A percentile compares a stretch with the other conserved stretches of the same genome.
Evolutionary conservation across 1,140 invertebrate species (phyloP).

Genomic region (Pogonomyrmex californicus): DNA sequence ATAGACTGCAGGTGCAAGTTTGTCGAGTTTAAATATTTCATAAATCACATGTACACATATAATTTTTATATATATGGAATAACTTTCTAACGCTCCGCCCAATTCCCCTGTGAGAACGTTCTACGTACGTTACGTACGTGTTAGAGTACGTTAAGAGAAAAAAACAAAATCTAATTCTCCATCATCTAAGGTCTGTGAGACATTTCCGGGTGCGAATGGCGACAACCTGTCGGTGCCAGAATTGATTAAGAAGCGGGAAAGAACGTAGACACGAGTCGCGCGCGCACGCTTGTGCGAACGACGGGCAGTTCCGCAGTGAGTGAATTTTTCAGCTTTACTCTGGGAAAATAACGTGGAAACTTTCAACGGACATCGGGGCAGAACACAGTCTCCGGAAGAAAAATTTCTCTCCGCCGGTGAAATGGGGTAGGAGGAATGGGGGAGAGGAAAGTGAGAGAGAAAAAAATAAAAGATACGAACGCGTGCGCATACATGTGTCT

Average conservation of each 20-base stretch:
- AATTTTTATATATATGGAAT: not conserved
- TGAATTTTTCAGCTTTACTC: slow-evolving; percentile 45
- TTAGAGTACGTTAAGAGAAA: not conserved
- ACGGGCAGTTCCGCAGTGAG: slow-evolving; percentile 40
- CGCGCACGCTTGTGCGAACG: slow-evolving; percentile 14
- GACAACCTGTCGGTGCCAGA: slow-evolving; percentile 41
- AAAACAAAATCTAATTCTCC: not conserved
- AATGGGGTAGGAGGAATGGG: not conserved
- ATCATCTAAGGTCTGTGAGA: slow-evolving; percentile 15
- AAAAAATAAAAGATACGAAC: not conserved
- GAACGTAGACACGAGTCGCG: not conserved
- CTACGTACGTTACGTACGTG: not conserved
- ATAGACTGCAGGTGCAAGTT: not conserved
- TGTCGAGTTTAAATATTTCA: not conserved
- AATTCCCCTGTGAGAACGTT: not conserved
- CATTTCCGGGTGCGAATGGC: slow-evolving; percentile 25
- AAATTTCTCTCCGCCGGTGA: not conserved
- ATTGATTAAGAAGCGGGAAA: slow-evolving; percentile 51
- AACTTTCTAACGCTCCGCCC: not conserved
- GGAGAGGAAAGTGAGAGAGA: not conserved
- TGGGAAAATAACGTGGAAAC: slow-evolving; percentile 56
- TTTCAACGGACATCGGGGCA: slow-evolving; percentile 1
- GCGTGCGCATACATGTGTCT: not conserved
- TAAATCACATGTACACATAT: not conserved
- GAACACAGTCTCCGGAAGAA: slow-evolving; percentile 17